phyloP scores from a whole-genome alignment of 2,113 vertebrate species.

The Poeciliopsis turrubarensis region DNA sequence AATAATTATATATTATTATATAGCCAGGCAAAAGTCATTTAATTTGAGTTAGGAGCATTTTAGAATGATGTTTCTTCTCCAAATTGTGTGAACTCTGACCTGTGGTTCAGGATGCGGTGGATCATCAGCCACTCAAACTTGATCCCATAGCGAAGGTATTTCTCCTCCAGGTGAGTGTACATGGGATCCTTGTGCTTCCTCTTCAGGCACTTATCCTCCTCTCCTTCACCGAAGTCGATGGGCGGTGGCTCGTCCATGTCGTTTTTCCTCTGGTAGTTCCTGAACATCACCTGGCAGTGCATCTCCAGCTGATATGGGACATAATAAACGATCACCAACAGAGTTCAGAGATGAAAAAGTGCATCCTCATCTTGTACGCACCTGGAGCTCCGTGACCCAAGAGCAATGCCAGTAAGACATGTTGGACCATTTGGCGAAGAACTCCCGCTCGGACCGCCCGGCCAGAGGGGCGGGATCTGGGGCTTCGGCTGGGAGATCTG shows the following conservation, averaged over 20 bases:
- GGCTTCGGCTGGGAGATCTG: constrained; percentile 84
- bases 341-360: accelerated
- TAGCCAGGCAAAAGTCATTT: no score
- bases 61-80: no score
- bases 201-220: constrained; percentile 91
- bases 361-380: constrained; percentile 30
- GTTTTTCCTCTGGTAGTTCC: constrained; percentile 98
- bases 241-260: constrained; percentile 99
- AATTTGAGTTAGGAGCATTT: no score
- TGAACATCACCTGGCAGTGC: constrained; percentile 97
- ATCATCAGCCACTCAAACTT: constrained; percentile 99
- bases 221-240: constrained; percentile 87
- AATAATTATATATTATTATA: no score
- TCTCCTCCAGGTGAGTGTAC: constrained; percentile 93
- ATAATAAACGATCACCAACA: not conserved
- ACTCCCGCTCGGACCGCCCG: constrained; percentile 93
- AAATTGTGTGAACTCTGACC: constrained; percentile 71
- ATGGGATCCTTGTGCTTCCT: constrained; percentile 94
- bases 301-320: constrained; percentile 85
- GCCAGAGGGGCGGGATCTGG: constrained; percentile 90
- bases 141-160: constrained; percentile 94
- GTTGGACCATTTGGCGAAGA: constrained; percentile 96
- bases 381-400: constrained; percentile 97
- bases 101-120: constrained; percentile 96
- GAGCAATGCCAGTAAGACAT: constrained; percentile 99